A percentile compares a stretch with the other conserved stretches of the same genome.
Conservation (phyloP, 2,797 vertebrate genomes). For the Brachymystax lenok region DNA sequence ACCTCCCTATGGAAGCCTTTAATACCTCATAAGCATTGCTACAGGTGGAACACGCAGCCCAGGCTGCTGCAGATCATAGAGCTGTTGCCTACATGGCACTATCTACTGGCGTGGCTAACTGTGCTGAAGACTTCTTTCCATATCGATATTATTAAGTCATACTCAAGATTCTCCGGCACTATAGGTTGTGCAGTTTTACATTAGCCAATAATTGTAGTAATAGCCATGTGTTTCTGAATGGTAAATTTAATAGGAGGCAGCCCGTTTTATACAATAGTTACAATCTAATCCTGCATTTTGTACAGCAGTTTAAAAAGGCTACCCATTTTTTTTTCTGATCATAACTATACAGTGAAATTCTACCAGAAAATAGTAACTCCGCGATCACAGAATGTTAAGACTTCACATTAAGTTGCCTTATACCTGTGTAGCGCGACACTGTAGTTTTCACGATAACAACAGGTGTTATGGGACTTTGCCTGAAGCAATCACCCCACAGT, state of each 20-base stretch:
- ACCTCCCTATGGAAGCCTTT: background rate
- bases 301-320: background rate
- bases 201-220: too few species aligned
- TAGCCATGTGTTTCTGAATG: too few species aligned
- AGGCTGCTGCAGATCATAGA: background rate
- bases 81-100: background rate
- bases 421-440: background rate
- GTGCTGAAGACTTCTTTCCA: background rate
- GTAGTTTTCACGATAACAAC: background rate
- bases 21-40: background rate
- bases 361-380: too few species aligned
- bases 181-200: too few species aligned
- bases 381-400: too few species aligned
- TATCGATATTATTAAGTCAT: slow-evolving; percentile 10
- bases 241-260: too few species aligned
- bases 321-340: too few species aligned
- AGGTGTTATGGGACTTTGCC: background rate
- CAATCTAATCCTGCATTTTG: background rate
- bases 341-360: too few species aligned
- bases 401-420: background rate
- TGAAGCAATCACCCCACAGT: background rate
- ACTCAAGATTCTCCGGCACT: background rate
- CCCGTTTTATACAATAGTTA: background rate
- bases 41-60: background rate
- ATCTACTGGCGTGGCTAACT: background rate